Base-by-base conservation (phyloP, 2,113 vertebrate species). In the Protobothrops flavoviridis region DNA sequence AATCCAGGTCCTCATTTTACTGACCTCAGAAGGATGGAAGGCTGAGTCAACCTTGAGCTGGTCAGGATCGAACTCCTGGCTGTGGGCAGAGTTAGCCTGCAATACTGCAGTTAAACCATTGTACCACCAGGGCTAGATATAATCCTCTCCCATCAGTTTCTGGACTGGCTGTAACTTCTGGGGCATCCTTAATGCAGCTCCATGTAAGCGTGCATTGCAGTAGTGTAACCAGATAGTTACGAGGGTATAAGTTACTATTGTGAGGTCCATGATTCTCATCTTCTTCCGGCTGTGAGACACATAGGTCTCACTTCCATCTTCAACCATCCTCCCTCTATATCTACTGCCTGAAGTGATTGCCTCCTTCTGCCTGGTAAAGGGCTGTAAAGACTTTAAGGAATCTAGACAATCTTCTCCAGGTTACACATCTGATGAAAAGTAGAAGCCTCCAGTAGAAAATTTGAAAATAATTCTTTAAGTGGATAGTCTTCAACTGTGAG, bases 401-500 rank as follows among this genome's bases (percentile, higher is more conserved):
- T 69, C 69, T 33, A 39, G 50, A 26, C 48, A 92, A n/a, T 11
- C 45, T n/a, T 92, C 48, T 53, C 53, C 61, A 56, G 50, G 24
- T 64, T 11, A 48, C 7, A 11, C 33, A 23, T 85, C 2, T 26
- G 45, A 48, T 86, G 39, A 59, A 92, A 92, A 2, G 2, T n/a
- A 87, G 23, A 61, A 45, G 92, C 43, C 6, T 48, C 85, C 56
- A 81, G 15, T 24, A 26, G 0, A 17, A 85, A 85, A 87, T 59
- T 0, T 92, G 90, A 89, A 94, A 95, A 87, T 52, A 94, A 93
- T 87, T 20, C 59, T 85, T 89, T 91, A 95, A 96, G 92, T 64
- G 92, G 89, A n/a, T 93, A 45, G 53, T 50, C 52, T 74, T 59
- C 90, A 87, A n/a, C 95, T 90, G 89, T 93, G 93, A 93, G 97